phyloP scores from a whole-genome alignment of 2,888 invertebrate genomes.

The Rhaphigaster nebulosa region DNA sequence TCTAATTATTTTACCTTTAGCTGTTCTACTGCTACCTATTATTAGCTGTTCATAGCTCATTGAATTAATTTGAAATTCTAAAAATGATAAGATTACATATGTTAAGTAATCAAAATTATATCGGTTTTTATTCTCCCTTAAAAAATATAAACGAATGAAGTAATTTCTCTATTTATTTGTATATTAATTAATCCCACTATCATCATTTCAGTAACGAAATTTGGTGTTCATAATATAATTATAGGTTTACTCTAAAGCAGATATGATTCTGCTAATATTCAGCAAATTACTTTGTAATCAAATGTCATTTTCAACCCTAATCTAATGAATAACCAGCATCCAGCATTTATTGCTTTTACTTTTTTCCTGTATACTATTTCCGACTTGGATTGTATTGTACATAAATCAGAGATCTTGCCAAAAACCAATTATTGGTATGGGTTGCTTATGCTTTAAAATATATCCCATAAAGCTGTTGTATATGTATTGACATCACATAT shows the following conservation, averaged over 20 bases:
- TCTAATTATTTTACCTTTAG: neutral
- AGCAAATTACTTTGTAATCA: neutral
- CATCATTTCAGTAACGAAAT: neutral
- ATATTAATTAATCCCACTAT: neutral
- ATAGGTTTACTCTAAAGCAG: neutral
- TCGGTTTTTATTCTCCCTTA: neutral
- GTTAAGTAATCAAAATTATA: neutral
- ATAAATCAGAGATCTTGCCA: neutral
- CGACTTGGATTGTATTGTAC: neutral
- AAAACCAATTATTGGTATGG: neutral
- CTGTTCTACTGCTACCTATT: neutral
- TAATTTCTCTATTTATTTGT: neutral
- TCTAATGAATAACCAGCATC: neutral
- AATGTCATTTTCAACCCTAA: neutral
- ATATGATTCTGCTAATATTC: neutral
- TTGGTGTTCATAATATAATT: neutral
- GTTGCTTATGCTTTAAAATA: neutral
- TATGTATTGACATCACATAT: neutral
- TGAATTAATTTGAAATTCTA: neutral
- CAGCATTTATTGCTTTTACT: neutral
- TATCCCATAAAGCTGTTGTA: conserved; percentile 1
- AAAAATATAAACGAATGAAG: neutral
- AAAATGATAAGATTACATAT: neutral
- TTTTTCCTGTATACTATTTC: neutral
- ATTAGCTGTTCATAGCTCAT: neutral